These are phyloP conservation scores for Protodeltote pygarga DNA, from an alignment of 2,888 invertebrate genomes.

Conservation along the genomic window DNA sequence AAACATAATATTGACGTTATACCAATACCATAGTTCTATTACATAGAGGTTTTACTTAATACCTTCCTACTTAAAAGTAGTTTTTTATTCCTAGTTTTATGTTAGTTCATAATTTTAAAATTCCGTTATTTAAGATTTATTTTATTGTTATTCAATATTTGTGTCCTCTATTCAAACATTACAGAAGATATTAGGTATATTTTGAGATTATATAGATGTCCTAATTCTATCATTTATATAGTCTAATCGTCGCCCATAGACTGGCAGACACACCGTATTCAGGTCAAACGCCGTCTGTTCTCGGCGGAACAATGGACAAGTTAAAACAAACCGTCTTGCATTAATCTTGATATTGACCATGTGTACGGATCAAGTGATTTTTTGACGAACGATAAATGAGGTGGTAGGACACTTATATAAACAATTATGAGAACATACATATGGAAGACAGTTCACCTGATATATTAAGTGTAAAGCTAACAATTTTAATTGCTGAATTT, in stretches of 20 bases:
- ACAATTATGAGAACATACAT: conserved; percentile 37
- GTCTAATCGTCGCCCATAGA: conserved; percentile 43
- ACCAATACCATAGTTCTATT: too few species aligned
- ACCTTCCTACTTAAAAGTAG: too few species aligned
- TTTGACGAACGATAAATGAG: conserved; percentile 24
- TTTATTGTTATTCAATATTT: too few species aligned
- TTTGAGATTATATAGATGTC: too few species aligned
- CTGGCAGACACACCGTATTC: conserved; percentile 31
- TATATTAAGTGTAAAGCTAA: conserved; percentile 49
- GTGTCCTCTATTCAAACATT: too few species aligned
- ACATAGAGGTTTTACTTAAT: too few species aligned
- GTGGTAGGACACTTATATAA: conserved; percentile 23
- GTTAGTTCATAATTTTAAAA: too few species aligned
- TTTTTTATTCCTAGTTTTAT: too few species aligned
- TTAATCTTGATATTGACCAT: conserved; percentile 68
- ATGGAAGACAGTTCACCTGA: conserved; percentile 37
- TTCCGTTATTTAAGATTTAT: too few species aligned
- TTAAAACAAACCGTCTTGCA: conserved; percentile 69
- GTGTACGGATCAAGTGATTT: conserved; percentile 20
- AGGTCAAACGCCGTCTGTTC: conserved; percentile 71
- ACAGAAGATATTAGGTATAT: too few species aligned
- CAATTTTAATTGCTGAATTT: conserved; percentile 41
- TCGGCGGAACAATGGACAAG: conserved; percentile 63
- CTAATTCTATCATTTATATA: conserved; percentile 32
- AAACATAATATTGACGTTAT: too few species aligned